phyloP scores from a whole-genome alignment of 2,888 invertebrate genomes.

The Amiota minor region DNA sequence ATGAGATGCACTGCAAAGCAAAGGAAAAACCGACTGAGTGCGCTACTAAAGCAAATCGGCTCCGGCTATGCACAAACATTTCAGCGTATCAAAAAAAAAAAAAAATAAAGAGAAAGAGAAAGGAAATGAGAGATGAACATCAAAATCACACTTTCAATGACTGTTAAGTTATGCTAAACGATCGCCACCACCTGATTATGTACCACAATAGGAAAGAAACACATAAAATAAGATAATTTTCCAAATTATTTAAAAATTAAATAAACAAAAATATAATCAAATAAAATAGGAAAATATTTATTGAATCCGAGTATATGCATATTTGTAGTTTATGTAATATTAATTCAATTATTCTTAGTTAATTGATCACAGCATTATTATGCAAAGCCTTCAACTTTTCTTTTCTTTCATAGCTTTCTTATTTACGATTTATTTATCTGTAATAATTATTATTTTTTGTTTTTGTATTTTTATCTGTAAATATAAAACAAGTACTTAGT shows the following conservation, averaged over 20 bases:
- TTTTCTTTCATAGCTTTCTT: not conserved
- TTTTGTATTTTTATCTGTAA: not conserved
- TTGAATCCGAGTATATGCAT: not conserved
- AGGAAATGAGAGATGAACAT: not conserved
- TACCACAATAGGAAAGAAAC: not conserved
- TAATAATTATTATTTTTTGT: not conserved
- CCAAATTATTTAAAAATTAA: not conserved
- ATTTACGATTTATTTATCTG: not conserved
- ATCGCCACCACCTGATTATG: slow-evolving; percentile 19
- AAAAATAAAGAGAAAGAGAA: not conserved
- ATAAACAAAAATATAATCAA: not conserved
- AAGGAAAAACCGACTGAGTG: not conserved
- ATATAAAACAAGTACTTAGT: no score
- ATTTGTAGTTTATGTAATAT: not conserved
- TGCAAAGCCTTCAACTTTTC: not conserved
- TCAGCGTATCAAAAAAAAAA: not conserved
- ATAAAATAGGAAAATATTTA: not conserved
- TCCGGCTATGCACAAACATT: slow-evolving; percentile 6
- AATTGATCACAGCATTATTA: not conserved
- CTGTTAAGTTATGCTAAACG: not conserved
- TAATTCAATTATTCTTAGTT: not conserved
- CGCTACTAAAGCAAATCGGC: slow-evolving; percentile 7
- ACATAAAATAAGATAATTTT: not conserved
- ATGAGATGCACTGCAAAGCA: not conserved
- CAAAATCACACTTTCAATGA: no score